Base-by-base conservation (phyloP, 2,888 invertebrate species). In the Protodeltote pygarga region DNA sequence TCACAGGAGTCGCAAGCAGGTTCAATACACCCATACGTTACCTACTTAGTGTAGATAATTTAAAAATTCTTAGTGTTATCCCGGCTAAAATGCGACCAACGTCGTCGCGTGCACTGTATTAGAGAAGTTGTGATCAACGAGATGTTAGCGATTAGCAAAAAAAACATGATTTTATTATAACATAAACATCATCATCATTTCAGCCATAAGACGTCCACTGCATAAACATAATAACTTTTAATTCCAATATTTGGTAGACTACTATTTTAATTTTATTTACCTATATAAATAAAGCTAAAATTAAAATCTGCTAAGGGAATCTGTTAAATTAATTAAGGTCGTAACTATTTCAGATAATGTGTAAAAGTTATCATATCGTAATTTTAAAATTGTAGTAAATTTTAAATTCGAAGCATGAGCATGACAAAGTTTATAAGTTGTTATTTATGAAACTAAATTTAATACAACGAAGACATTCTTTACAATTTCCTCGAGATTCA, bases 1-100 rank as follows among this genome's bases (percentile, higher is more conserved):
- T 63, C 47, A 47, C 38, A 13, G 9, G 28, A 52, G 24, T 28
- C 23, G 34, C 39, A 44, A 49, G 44, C 44, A 34, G 33, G 69
- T 65, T 62, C 65, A 68, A 63, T 59, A 65, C 31, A 35, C 69
- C 40, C 64, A 61, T 70, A 65, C 21, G 33, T 69, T 61, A 57
- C 46, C 41, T 59, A 69, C 66, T 73, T 69, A 69, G 66, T 59
- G 64, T 64, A 50, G 72, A 71, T 70, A 70, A 70, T 71, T 71
- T 66, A 59, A 74, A 74, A 75, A 76, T 70, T 73, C 71, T 60
- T 46, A 25, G 54, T 71, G 70, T 68, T 71, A 71, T 60, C 63
- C 52, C 55, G 49, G 63, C 65, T 74, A 65, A 70, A n/a, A 63
- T 58, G 59, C 60, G 59, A 53, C 41, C 50, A 54, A 37, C 42